phyloP scores from a whole-genome alignment of 2,888 invertebrate species.

The Neoitamus cyanurus region DNA sequence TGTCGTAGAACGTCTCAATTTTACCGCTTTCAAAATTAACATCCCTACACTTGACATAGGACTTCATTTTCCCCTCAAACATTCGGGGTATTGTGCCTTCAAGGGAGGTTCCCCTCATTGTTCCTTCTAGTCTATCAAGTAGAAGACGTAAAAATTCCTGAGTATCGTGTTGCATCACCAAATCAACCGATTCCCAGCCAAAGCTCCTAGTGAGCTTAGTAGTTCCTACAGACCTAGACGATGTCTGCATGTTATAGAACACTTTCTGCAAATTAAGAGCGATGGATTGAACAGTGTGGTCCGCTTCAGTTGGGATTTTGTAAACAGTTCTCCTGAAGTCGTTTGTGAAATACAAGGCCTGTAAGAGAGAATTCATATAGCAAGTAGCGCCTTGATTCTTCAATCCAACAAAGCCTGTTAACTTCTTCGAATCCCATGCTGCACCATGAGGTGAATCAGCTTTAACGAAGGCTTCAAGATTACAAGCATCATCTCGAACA shows the following conservation, averaged over 20 bases:
- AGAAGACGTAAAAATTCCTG: slow-evolving; percentile 89
- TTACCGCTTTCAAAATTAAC: slow-evolving; percentile 95
- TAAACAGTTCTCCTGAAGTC: slow-evolving; percentile 92
- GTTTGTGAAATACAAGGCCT: slow-evolving; percentile 98
- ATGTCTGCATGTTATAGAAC: slow-evolving; percentile 97
- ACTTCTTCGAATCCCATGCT: slow-evolving; percentile 99
- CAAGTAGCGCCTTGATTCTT: slow-evolving; percentile 99
- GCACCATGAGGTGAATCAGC: slow-evolving; percentile 93
- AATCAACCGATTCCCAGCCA: slow-evolving; percentile 99
- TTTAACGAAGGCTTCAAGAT: slow-evolving; percentile 79
- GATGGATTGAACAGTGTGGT: slow-evolving; percentile 82
- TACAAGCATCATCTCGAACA: slow-evolving; percentile 90
- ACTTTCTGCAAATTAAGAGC: slow-evolving; percentile 97
- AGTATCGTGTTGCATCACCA: slow-evolving; percentile 99
- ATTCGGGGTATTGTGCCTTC: slow-evolving; percentile 97
- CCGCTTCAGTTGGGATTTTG: slow-evolving; percentile 98
- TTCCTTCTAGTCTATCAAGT: slow-evolving; percentile 96
- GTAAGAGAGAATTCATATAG: slow-evolving; percentile 99
- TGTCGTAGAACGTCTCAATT: slow-evolving; percentile 98
- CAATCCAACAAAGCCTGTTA: slow-evolving; percentile 88
- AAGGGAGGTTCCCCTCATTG: slow-evolving; percentile 99
- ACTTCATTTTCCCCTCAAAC: slow-evolving; percentile 99
- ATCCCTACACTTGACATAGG: slow-evolving; percentile 97
- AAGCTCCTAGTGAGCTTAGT: slow-evolving; percentile 99
- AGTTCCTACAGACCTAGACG: slow-evolving; percentile 97